Base-by-base conservation (phyloP, 2,113 vertebrate genomes). In the Plecturocebus donacophilus region DNA sequence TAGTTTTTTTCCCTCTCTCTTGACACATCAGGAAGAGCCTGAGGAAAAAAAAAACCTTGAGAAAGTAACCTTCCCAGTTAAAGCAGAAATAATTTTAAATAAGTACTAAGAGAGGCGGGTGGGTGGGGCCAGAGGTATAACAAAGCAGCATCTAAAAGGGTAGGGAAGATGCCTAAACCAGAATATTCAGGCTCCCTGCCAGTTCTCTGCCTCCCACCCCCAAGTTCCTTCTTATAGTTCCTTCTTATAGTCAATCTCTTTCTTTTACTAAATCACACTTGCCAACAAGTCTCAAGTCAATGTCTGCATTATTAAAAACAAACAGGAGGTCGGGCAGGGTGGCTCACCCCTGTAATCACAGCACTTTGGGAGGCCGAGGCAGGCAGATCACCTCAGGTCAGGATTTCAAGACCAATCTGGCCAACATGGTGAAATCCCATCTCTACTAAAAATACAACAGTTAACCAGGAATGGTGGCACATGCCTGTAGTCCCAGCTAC, bases 291-390 rank as follows among this genome's bases (percentile, higher is more conserved):
- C 71, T 91, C 90, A 76, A 82, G 56, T 68, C 87, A 73, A 32
- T 64, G 30, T 86, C 64, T 90, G 94, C n/a, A 75, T 40, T 75
- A 87, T 49, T 68, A 75, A 95, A 96, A 92, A 86, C 58, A 56
- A 45, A 71, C 20, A 45, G 10, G 56, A 58, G 23, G 56, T 23
- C 25, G 23, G 56, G 58, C 10, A 5, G 4, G 1, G 25, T 61
- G 58, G 58, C 58, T 61, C 58, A 61, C 1, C 4, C 10, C 58
- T 61, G 11, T 61, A 61, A 30, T 61, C 58, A 25, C 25, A 61
- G 58, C 25, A 12, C 25, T 61, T 30, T 61, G 58, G 25, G 58
- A 61, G 25, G 25, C 58, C 58, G 11, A 61, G 27, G 58, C 11
- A 12, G 58, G 11, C 58, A 61, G 58, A 61, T 61, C 58, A 61